phyloP scores from a whole-genome alignment of 2,888 invertebrate species.

The Eilema caniola region DNA sequence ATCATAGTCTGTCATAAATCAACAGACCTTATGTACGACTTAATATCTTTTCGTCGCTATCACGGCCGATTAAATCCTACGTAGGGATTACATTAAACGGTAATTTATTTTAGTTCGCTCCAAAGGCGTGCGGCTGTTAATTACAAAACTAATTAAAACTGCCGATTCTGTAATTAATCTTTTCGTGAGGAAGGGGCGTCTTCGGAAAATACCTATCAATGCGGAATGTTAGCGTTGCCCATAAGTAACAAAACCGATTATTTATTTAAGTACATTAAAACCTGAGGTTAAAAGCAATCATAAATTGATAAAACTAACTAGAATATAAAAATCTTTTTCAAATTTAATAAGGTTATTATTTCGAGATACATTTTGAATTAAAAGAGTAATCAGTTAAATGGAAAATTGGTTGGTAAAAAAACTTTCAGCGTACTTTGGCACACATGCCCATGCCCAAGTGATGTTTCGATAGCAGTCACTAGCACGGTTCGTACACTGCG shows the following conservation, averaged over 20 bases:
- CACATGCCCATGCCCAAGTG: not conserved
- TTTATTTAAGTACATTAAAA: not conserved
- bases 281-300: not conserved
- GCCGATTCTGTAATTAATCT: constrained; percentile 84
- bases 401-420: not conserved
- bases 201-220: constrained; percentile 42
- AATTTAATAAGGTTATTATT: not conserved
- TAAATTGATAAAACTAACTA: not conserved
- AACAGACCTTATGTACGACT: not conserved
- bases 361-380: not conserved
- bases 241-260: not conserved
- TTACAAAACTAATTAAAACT: constrained; percentile 85
- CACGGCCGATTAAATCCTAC: constrained; percentile 67
- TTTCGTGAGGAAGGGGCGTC: constrained; percentile 51
- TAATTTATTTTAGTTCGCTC: constrained; percentile 82
- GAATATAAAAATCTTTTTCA: not conserved
- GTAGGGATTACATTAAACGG: constrained; percentile 81
- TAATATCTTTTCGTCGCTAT: constrained; percentile 24
- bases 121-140: constrained; percentile 77
- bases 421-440: not conserved
- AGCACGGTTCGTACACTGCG: not conserved
- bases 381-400: no score
- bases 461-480: not conserved
- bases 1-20: not conserved
- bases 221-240: not conserved